phyloP scores from a whole-genome alignment of 1,140 invertebrate species.

The Antheraea pernyi region DNA sequence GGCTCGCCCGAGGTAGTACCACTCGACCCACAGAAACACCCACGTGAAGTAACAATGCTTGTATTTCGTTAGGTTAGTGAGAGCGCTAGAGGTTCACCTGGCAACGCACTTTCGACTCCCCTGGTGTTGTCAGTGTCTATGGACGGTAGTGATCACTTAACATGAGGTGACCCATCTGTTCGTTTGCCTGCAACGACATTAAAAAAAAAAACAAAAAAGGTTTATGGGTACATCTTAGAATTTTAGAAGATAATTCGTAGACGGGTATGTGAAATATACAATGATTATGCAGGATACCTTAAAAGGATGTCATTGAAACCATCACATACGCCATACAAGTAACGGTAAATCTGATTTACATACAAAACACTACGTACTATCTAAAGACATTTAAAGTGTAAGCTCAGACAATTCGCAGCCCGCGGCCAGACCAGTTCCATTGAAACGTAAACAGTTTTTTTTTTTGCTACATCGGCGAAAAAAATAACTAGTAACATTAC shows the following conservation, averaged over 20 bases:
- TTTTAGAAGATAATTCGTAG: background rate
- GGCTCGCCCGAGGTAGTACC: no score
- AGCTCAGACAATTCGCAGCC: background rate
- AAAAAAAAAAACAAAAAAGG: no score
- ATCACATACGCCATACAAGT: background rate
- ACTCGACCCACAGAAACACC: no score
- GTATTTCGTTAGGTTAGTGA: no score
- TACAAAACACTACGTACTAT: background rate
- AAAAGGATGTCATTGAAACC: background rate
- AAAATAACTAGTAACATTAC: background rate
- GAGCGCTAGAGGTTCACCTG: no score
- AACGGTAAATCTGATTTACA: constrained; percentile 6
- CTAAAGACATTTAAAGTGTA: background rate
- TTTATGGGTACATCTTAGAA: no score
- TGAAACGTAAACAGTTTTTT: constrained; percentile 9
- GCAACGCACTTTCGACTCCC: no score
- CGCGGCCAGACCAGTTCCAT: constrained; percentile 6
- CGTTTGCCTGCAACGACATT: no score
- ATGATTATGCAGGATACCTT: background rate
- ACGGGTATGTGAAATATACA: background rate
- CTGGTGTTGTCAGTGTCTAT: no score
- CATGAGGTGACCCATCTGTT: no score
- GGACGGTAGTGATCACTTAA: no score
- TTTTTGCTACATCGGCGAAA: background rate
- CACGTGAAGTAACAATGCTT: no score